These are phyloP conservation scores for Prunella strophiata DNA, from an alignment of 2,797 vertebrate species.

Conservation along the genomic window DNA sequence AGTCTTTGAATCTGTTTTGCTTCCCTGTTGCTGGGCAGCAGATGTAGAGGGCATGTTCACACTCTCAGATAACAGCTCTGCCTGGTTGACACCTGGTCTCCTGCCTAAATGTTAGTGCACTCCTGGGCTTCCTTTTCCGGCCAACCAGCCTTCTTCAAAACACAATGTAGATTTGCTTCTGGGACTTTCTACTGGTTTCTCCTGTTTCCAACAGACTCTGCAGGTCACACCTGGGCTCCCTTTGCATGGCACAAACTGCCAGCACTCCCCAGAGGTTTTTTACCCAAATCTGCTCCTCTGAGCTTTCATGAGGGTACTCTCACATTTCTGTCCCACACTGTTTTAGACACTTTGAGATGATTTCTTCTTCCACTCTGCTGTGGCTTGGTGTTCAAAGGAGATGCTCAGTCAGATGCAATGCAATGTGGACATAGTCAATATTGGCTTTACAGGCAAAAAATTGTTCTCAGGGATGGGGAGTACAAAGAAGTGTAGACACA, in stretches of 20 bases:
- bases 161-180: neutral
- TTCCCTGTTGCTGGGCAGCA: slow-evolving; percentile 9
- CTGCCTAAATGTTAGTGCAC: slow-evolving; percentile 35
- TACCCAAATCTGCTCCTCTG: neutral
- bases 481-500: neutral
- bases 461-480: neutral
- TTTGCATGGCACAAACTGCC: neutral
- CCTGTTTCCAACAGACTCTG: neutral
- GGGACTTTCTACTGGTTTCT: neutral
- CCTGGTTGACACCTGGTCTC: slow-evolving; percentile 42
- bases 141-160: neutral
- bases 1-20: slow-evolving; percentile 10
- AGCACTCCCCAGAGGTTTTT: neutral
- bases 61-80: slow-evolving; percentile 18
- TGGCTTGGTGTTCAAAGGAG: neutral
- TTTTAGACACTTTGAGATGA: neutral
- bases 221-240: neutral
- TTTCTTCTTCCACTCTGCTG: neutral
- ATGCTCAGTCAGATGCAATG: neutral
- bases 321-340: neutral
- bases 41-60: slow-evolving; percentile 1
- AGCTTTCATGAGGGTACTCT: neutral
- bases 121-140: neutral
- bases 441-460: neutral
- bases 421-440: neutral